Base-by-base conservation (phyloP, 2,888 invertebrate genomes). In the Oscheius onirici region DNA sequence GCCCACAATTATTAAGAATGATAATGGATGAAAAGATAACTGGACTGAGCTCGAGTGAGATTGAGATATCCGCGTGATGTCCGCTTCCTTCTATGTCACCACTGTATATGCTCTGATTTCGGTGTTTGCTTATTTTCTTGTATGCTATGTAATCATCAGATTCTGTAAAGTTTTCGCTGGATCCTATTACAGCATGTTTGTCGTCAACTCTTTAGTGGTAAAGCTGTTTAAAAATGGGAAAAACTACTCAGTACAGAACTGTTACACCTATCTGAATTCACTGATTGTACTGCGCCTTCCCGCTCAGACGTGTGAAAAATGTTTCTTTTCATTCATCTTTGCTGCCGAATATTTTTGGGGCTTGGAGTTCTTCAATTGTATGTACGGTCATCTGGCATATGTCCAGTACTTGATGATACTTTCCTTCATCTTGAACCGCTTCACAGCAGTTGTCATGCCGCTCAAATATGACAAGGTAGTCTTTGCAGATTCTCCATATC, bases 401-500 rank as follows among this genome's bases (percentile, higher is more conserved):
- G 58, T 58, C n/a, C 58, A 58, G 17, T 17, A 41, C 20, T 20
- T 58, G 8, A 58, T 58, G 58, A 17, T n/a, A 41, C 20, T 58
- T 13, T 58, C 58, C n/a, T 40, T 58, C 8, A 58, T 58, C 2
- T 43, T 58, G n/a, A 58, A 58, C n/a, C 40, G 58, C 6, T 41
- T 58, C n/a, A 58, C 58, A 11, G 58, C 58, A 13, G 40, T 58
- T 41, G 2, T 41, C 6, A 13, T n/a, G 15, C 58, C 40, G n/a
- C 20, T 58, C n/a, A 40, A 2, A 3, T 41, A 58, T 41, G 40
- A 58, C 40, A 40, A 40, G 24, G 58, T 41, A 43, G 13, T 8
- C 8, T 20, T 46, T 46, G 15, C 13, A 5, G 3, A 17, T 46
- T 46, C 10, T 11, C 10, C 10, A 43, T 15, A 11, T 43, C 10